A percentile compares a stretch with the other conserved stretches of the same genome.
Conservation (phyloP, 2,888 invertebrate species). For the Sturmia bella region DNA sequence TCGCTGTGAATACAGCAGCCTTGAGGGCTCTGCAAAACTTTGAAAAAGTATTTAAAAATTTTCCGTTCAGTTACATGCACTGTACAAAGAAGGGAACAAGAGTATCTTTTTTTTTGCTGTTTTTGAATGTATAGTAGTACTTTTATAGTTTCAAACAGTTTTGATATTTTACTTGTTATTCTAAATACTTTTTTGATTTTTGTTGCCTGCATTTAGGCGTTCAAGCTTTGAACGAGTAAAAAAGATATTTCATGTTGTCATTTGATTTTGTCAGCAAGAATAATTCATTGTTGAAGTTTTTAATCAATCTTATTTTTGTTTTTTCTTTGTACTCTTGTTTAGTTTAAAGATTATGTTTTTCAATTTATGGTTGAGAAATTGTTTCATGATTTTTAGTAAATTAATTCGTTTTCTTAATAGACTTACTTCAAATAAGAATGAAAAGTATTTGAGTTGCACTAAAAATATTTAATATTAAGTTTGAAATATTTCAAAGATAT, state of each 20-base stretch:
- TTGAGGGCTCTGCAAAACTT: constrained; percentile 2
- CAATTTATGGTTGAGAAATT: background rate
- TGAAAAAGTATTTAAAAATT: background rate
- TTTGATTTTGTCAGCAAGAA: constrained; percentile 33
- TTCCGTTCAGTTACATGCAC: background rate
- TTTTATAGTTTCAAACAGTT: constrained; percentile 11
- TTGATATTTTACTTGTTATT: background rate
- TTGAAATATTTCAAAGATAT: no score
- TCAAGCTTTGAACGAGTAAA: background rate
- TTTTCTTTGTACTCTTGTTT: background rate
- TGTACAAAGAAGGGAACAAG: background rate
- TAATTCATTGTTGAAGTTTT: constrained; percentile 30
- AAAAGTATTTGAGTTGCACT: no score
- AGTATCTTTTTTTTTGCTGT: no score
- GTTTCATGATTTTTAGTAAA: no score
- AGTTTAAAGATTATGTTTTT: background rate
- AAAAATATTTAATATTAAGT: no score
- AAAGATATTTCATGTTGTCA: background rate
- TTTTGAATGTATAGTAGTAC: constrained; percentile 8
- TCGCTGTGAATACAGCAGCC: background rate
- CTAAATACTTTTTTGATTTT: background rate
- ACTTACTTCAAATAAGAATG: background rate
- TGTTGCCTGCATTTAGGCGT: constrained; percentile 18
- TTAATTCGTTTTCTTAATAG: background rate
- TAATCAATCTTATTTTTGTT: constrained; percentile 13